A percentile compares a stretch with the other conserved stretches of the same genome.
phyloP scores from a whole-genome alignment of 2,797 vertebrate genomes.

The Gobio occitaniae region DNA sequence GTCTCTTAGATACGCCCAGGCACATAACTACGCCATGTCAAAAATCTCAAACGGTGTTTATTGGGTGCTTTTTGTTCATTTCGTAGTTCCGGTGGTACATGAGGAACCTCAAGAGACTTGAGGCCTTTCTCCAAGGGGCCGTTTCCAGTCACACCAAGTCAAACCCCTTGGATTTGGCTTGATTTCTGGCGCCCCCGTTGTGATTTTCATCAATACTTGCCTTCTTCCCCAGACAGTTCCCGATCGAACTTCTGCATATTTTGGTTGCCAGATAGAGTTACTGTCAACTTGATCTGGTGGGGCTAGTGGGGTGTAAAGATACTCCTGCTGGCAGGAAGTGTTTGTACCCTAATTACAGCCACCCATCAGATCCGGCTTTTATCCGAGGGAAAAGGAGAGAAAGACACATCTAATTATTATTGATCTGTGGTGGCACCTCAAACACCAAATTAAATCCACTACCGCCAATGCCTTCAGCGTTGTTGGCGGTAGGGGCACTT shows the following conservation, averaged over 20 bases:
- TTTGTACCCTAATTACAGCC: conserved; percentile 5
- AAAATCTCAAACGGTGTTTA: conserved; percentile 5
- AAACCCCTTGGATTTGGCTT: not conserved
- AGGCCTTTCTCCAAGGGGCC: not conserved
- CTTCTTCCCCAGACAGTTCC: not conserved
- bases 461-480: conserved; percentile 27
- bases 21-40: conserved; percentile 1
- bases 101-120: not conserved
- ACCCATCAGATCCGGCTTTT: conserved; percentile 14
- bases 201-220: conserved; percentile 25
- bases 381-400: conserved; percentile 26
- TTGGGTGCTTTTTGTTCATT: not conserved
- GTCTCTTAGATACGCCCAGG: not conserved
- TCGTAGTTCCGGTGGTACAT: not conserved
- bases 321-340: conserved; percentile 19
- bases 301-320: conserved; percentile 13
- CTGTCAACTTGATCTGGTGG: not conserved
- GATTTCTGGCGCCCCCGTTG: not conserved
- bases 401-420: conserved; percentile 56
- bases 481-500: not conserved
- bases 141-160: not conserved
- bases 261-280: conserved; percentile 33
- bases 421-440: conserved; percentile 52
- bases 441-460: conserved; percentile 44
- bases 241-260: conserved; percentile 4